Evolutionary conservation across 2,113 vertebrate genomes (phyloP), one percentile per base, ranked within the genome.

Genomic region (Entomyzon cyanotis): DNA sequence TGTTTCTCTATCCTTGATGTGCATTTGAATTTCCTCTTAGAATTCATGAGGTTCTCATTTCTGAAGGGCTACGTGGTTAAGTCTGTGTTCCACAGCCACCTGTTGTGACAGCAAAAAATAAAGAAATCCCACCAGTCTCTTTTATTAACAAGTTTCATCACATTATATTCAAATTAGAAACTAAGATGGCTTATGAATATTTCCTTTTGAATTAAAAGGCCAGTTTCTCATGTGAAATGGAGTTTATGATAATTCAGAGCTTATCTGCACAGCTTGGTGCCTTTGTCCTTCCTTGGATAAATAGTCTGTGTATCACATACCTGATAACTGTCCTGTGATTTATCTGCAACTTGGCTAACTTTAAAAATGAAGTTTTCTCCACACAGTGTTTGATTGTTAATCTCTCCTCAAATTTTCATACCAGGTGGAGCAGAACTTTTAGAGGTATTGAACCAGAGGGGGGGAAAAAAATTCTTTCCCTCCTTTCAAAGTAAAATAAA

Each of bases 241-340:
- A 78, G 79, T 84, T 94, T 68, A 86, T 95, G 80, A 42, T 92
- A 93, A 95, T 93, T 75, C 85, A 84, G 73, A 93, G 88, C 69
- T 97, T 93, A 95, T 84, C 90, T 89, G 82, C 93, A 90, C 90
- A 93, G 94, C 58, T 59, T 90, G 92, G 87, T 78, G 80, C 62
- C 88, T 96, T 96, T 90, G 79, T 93, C 88, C 80, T 95, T 88
- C 68, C 69, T 90, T 71, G 52, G 73, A 67, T 69, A 95, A 94
- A 86, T 1, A 77, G 30, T 41, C 59, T 53, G 41, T 11, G 23
- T 56, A 64, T 75, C 64, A 71, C 52, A 53, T 27, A 52, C 64
- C 20, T 20, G 44, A 15, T 44, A 92, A 83, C 78, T 60, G 50
- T 59, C 47, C 75, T 90, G 56, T 73, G 68, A 78, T 90, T 84